These are phyloP conservation scores for Eupeodes luniger DNA, from an alignment of 2,888 invertebrate genomes.

Conservation along the genomic window DNA sequence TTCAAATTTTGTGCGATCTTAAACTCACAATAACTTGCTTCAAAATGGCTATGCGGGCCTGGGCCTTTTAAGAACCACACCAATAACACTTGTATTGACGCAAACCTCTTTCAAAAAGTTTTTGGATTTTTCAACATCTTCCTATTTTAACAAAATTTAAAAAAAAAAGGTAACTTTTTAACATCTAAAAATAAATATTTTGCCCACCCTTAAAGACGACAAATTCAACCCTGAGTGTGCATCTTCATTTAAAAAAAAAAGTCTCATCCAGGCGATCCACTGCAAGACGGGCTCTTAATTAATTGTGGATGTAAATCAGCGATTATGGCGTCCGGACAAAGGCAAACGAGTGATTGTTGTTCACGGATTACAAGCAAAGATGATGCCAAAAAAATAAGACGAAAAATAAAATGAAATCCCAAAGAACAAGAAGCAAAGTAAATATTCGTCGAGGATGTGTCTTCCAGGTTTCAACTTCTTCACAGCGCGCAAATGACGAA, in stretches of 20 bases:
- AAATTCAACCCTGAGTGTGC: slow-evolving; percentile 21
- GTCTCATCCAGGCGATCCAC: slow-evolving; percentile 33
- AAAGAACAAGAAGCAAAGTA: slow-evolving; percentile 36
- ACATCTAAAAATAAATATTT: too few relatives aligned
- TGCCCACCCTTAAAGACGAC: too few relatives aligned
- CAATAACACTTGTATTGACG: too few relatives aligned
- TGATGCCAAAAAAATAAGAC: slow-evolving; percentile 59
- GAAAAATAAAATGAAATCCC: slow-evolving; percentile 25
- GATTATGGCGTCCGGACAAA: slow-evolving; percentile 74
- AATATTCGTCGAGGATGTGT: slow-evolving; percentile 44
- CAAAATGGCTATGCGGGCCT: too few relatives aligned
- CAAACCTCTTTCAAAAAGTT: too few relatives aligned
- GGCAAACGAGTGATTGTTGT: slow-evolving; percentile 74
- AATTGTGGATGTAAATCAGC: slow-evolving; percentile 76
- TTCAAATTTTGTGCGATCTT: too few relatives aligned
- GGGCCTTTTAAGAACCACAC: too few relatives aligned
- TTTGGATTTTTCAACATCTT: too few relatives aligned
- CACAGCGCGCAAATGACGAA: slow-evolving; percentile 16
- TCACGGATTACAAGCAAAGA: slow-evolving; percentile 72
- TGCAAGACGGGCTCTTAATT: slow-evolving; percentile 64
- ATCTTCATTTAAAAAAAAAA: slow-evolving; percentile 29
- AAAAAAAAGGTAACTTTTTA: too few relatives aligned
- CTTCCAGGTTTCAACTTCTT: slow-evolving; percentile 46
- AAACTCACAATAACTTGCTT: too few relatives aligned
- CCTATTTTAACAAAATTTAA: too few relatives aligned